Percentiles rank a stretch among this genome's conserved stretches.
Conservation (phyloP, 2,797 vertebrate species). For the Tachyglossus aculeatus region DNA sequence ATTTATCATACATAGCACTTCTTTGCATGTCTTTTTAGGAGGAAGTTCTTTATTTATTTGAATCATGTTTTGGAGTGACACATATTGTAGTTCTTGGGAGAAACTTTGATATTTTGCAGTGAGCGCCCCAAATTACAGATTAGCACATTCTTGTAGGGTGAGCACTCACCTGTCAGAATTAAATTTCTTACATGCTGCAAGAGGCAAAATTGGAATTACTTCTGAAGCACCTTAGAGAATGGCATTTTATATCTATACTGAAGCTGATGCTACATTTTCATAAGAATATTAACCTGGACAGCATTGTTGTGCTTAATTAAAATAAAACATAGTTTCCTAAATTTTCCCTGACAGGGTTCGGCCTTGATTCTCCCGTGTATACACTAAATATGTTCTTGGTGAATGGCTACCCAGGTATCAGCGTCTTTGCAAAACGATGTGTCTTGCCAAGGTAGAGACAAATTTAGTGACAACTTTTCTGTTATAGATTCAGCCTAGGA, state of each 20-base stretch:
- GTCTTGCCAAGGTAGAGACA: background rate
- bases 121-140: background rate
- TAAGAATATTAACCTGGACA: no score
- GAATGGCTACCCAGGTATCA: background rate
- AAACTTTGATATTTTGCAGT: background rate
- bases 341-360: background rate
- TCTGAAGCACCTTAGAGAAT: background rate
- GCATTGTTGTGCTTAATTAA: no score
- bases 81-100: no score
- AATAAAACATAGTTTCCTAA: background rate
- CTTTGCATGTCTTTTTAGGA: no score
- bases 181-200: background rate
- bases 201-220: background rate
- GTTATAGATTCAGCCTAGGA: no score
- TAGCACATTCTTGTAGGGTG: background rate
- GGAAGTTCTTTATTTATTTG: no score
- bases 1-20: no score
- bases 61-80: no score
- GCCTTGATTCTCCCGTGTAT: background rate
- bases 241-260: background rate
- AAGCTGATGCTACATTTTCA: no score
- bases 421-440: background rate
- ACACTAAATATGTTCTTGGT: background rate
- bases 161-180: background rate
- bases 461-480: background rate